Percentiles rank a stretch among this genome's conserved stretches.
phyloP scores from a whole-genome alignment of 2,888 invertebrate genomes.

The Phyllotreta striolata region DNA sequence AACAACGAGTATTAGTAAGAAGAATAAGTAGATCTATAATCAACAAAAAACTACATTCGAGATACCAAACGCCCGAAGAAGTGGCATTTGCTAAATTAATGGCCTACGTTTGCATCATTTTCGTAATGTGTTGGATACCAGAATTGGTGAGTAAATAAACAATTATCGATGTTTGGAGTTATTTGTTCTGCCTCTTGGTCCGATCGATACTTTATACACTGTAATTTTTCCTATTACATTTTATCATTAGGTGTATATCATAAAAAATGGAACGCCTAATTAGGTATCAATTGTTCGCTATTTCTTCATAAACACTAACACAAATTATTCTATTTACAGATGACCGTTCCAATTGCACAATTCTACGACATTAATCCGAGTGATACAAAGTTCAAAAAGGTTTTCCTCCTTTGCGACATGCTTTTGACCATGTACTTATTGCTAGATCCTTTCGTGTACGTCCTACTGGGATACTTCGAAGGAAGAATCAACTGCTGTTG shows the following conservation, averaged over 20 bases:
- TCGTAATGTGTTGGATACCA: constrained; percentile 87
- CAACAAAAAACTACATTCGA: constrained; percentile 52
- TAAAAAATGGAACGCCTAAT: too few species aligned
- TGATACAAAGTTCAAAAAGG: constrained; percentile 56
- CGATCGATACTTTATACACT: too few species aligned
- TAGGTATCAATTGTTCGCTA: too few species aligned
- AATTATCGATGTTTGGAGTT: neutral
- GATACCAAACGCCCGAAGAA: constrained; percentile 77
- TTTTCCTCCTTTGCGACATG: constrained; percentile 72
- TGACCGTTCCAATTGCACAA: constrained; percentile 72
- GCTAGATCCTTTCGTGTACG: constrained; percentile 84
- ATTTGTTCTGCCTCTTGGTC: neutral
- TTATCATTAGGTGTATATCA: too few species aligned
- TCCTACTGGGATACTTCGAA: constrained; percentile 70
- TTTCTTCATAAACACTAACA: too few species aligned
- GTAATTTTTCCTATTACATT: too few species aligned
- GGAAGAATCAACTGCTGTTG: constrained; percentile 47
- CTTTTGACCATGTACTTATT: constrained; percentile 83
- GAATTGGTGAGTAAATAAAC: constrained; percentile 73
- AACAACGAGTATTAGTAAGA: constrained; percentile 58
- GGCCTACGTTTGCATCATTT: constrained; percentile 82
- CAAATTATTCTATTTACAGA: constrained; percentile 60
- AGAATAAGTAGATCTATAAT: constrained; percentile 59
- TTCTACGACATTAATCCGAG: constrained; percentile 42
- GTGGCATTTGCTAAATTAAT: constrained; percentile 85